Percentiles rank a stretch among this genome's conserved stretches.
Evolutionary conservation across 1,140 invertebrate genomes (phyloP).

Genomic region (Tribolium castaneum): DNA sequence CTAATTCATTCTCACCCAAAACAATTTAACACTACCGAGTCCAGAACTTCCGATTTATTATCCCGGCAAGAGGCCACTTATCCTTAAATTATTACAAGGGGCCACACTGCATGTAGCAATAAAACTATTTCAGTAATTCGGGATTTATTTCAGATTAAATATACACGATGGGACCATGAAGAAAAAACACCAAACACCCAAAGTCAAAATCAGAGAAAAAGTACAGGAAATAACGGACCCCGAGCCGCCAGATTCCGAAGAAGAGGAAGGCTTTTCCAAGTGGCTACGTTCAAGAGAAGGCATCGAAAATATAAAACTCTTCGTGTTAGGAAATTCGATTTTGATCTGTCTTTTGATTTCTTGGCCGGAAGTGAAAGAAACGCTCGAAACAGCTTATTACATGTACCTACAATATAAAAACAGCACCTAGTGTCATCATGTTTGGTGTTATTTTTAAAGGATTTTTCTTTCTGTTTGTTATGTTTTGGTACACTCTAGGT

Average conservation of each 20-base stretch:
- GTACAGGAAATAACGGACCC: background rate
- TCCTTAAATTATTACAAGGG: background rate
- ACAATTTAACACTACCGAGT: background rate
- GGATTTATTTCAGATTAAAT: background rate
- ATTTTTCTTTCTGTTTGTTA: constrained; percentile 64
- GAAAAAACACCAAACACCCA: background rate
- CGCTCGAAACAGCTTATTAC: constrained; percentile 62
- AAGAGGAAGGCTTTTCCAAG: constrained; percentile 67
- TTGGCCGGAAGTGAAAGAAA: constrained; percentile 68
- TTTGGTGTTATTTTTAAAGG: constrained; percentile 45
- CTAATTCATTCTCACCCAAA: background rate
- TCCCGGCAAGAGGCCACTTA: background rate
- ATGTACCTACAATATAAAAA: constrained; percentile 59
- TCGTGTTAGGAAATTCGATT: constrained; percentile 70
- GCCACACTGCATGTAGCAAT: background rate
- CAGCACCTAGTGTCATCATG: constrained; percentile 42
- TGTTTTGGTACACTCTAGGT: constrained; percentile 67
- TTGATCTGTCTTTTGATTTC: constrained; percentile 68
- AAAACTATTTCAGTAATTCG: background rate
- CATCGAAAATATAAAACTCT: constrained; percentile 70
- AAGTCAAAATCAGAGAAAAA: constrained; percentile 11
- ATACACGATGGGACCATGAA: background rate
- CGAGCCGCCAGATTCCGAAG: constrained; percentile 51
- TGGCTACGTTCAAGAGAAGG: constrained; percentile 70
- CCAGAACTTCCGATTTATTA: background rate